These are phyloP conservation scores for Tragopan temminckii DNA, from an alignment of 2,797 vertebrate species.

Conservation along the genomic window DNA sequence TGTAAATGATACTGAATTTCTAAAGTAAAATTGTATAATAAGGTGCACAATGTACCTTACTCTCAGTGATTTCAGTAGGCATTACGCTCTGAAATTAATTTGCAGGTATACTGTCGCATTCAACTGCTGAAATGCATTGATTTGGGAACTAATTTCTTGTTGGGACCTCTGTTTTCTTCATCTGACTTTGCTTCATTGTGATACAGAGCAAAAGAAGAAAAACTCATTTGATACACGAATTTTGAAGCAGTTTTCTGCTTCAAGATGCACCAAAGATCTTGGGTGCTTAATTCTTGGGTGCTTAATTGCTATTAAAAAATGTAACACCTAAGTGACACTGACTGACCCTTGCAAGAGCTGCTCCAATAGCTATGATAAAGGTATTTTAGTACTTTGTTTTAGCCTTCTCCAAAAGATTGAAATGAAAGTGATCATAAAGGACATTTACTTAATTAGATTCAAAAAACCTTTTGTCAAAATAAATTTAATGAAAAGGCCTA, in stretches of 20 bases:
- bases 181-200: neutral
- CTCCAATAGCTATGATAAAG: neutral
- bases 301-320: neutral
- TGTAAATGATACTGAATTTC: neutral
- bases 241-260: neutral
- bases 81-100: neutral
- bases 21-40: neutral
- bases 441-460: neutral
- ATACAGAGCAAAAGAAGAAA: fast-evolving
- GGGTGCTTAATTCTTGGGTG: neutral
- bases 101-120: neutral
- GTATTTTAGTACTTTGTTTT: neutral
- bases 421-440: neutral
- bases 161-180: neutral
- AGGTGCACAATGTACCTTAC: neutral
- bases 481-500: neutral
- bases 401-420: neutral
- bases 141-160: neutral
- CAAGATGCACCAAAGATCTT: neutral
- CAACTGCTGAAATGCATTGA: neutral
- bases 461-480: neutral
- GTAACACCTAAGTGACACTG: neutral
- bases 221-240: neutral
- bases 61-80: neutral
- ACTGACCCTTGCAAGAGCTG: neutral